These are phyloP conservation scores for Dryomyza anilis DNA, from an alignment of 2,888 invertebrate genomes.

Conservation along the genomic window DNA sequence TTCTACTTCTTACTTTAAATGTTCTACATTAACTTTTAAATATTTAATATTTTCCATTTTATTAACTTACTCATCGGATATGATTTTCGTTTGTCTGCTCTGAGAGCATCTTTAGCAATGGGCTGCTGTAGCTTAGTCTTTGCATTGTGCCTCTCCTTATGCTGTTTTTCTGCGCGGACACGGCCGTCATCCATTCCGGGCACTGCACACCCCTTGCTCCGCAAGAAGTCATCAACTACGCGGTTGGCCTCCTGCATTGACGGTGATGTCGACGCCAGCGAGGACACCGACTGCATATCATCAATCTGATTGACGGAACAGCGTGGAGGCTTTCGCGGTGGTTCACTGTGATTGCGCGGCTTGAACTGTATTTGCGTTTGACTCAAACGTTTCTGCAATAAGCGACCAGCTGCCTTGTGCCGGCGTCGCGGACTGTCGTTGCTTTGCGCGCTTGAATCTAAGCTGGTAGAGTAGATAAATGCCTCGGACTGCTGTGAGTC, in stretches of 20 bases:
- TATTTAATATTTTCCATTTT: too few relatives aligned
- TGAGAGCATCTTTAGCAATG: neutral
- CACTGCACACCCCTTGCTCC: slow-evolving; percentile 43
- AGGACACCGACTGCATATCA: slow-evolving; percentile 41
- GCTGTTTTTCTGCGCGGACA: neutral
- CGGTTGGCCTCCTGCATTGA: slow-evolving; percentile 54
- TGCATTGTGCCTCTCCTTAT: slow-evolving; percentile 1
- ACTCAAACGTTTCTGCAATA: slow-evolving; percentile 53
- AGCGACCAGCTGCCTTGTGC: slow-evolving; percentile 46
- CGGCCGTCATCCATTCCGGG: slow-evolving; percentile 22
- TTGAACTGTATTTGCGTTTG: slow-evolving; percentile 43
- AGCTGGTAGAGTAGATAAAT: slow-evolving; percentile 29
- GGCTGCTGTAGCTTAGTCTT: neutral
- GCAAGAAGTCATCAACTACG: slow-evolving; percentile 51
- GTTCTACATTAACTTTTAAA: too few relatives aligned
- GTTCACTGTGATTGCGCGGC: slow-evolving; percentile 39
- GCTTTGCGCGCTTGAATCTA: slow-evolving; percentile 29
- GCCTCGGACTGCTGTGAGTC: slow-evolving; percentile 34
- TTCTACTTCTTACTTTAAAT: too few relatives aligned
- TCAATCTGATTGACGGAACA: slow-evolving; percentile 43
- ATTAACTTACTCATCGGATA: slow-evolving; percentile 50
- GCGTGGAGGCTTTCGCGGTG: slow-evolving; percentile 57
- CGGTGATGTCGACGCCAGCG: slow-evolving; percentile 44
- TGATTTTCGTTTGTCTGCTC: slow-evolving; percentile 42
- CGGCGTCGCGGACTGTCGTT: slow-evolving; percentile 38